Conservation (phyloP, 1,140 invertebrate genomes). For the Neodiprion fabricii region DNA sequence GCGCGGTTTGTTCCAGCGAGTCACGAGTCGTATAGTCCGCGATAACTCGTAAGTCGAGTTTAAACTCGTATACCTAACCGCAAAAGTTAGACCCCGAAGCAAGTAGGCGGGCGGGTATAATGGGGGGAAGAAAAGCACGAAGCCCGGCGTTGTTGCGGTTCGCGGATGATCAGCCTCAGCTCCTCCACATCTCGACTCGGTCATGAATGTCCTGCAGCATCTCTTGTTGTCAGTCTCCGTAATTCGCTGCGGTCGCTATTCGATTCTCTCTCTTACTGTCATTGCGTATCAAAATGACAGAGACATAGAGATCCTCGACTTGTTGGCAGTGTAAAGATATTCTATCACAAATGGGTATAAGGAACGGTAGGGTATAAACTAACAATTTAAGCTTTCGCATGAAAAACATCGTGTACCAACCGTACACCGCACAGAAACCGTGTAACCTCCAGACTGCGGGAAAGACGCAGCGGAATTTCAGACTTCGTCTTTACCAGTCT, state of each 20-base stretch:
- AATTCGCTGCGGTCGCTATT: slow-evolving; percentile 1
- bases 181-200: background rate
- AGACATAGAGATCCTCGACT: no score
- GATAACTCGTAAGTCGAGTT: slow-evolving; percentile 2
- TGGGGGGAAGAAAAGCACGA: background rate
- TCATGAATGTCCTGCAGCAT: background rate
- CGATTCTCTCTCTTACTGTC: background rate
- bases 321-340: no score
- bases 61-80: background rate
- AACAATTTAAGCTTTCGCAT: no score
- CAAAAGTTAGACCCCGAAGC: background rate
- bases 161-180: background rate
- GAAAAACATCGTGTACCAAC: no score
- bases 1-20: background rate
- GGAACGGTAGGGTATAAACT: no score
- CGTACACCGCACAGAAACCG: no score
- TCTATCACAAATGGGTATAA: no score
- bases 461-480: no score
- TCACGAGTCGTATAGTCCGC: slow-evolving; percentile 1
- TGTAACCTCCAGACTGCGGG: no score
- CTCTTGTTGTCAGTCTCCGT: background rate
- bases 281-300: background rate
- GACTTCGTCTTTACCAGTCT: no score
- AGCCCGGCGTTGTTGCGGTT: background rate
- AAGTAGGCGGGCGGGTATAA: background rate